Conservation (phyloP, 2,113 vertebrate genomes). For the Coryphaenoides rupestris region DNA sequence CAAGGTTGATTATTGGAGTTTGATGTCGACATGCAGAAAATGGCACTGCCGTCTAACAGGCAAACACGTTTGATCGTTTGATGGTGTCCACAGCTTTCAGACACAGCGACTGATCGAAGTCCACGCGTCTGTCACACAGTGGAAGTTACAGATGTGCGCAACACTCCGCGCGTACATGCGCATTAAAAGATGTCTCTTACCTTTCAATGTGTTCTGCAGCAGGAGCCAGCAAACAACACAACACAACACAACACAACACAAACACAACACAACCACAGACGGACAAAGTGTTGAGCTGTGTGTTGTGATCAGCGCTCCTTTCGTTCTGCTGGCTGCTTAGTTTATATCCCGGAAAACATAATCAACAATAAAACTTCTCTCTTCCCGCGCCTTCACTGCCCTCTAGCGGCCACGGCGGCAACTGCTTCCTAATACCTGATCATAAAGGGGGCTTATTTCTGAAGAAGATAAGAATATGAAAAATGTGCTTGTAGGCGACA, state of each 20-base stretch:
- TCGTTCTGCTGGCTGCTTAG: background rate
- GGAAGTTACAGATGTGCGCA: background rate
- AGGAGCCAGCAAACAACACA: too few species aligned
- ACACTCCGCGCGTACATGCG: background rate
- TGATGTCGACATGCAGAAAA: too few species aligned
- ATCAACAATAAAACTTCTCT: background rate
- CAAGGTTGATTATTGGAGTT: too few species aligned
- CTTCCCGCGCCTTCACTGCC: conserved; percentile 33
- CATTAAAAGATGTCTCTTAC: too few species aligned
- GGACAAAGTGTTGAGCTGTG: too few species aligned
- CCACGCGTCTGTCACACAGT: conserved; percentile 23
- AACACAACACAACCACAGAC: too few species aligned
- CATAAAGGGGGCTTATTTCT: background rate
- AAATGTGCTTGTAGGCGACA: too few species aligned
- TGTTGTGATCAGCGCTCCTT: too few species aligned
- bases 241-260: too few species aligned
- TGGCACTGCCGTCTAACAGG: too few species aligned
- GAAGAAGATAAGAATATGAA: background rate
- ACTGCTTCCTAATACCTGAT: background rate
- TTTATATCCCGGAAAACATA: conserved; percentile 24
- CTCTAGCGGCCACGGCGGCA: conserved; percentile 35
- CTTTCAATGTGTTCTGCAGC: too few species aligned
- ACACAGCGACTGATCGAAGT: conserved; percentile 30
- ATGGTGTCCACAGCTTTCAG: background rate
- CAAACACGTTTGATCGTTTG: too few species aligned